These are phyloP conservation scores for Anarsia innoxiella DNA, from an alignment of 2,888 invertebrate species.

Conservation along the genomic window DNA sequence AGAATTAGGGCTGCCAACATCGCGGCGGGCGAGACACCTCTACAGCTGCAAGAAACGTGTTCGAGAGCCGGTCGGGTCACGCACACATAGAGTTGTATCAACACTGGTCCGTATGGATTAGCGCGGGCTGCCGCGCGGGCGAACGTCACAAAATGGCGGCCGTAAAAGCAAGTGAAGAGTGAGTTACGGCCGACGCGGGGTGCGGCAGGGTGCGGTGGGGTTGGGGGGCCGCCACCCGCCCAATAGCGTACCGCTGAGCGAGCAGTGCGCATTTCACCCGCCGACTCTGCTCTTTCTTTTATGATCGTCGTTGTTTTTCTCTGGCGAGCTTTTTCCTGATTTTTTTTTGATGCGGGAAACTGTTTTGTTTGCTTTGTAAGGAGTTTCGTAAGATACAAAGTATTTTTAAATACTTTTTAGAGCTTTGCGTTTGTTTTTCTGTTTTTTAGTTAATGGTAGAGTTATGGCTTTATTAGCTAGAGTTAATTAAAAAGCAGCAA, in stretches of 20 bases:
- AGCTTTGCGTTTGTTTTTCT: too few relatives aligned
- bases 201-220: conserved; percentile 26
- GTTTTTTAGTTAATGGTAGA: too few relatives aligned
- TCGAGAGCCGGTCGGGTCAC: conserved; percentile 36
- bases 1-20: conserved; percentile 18
- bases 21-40: conserved; percentile 10
- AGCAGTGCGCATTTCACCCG: conserved; percentile 58
- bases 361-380: conserved; percentile 70
- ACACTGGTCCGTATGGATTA: conserved; percentile 49
- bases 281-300: conserved; percentile 74
- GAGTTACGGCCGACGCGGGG: conserved; percentile 69
- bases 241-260: conserved; percentile 64
- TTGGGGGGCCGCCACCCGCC: conserved; percentile 35
- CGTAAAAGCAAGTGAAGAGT: conserved; percentile 75
- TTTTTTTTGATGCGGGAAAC: conserved; percentile 60
- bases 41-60: conserved; percentile 12
- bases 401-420: conserved; percentile 58
- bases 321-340: conserved; percentile 67
- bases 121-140: conserved; percentile 63
- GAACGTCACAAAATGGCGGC: conserved; percentile 75
- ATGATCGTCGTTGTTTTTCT: conserved; percentile 69
- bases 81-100: conserved; percentile 36
- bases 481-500: too few relatives aligned
- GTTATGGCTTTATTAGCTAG: too few relatives aligned
- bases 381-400: conserved; percentile 46